A percentile compares a stretch with the other conserved stretches of the same genome.
These are phyloP conservation scores for Platypus cylindrus DNA, from an alignment of 2,888 invertebrate species.

Conservation along the genomic window DNA sequence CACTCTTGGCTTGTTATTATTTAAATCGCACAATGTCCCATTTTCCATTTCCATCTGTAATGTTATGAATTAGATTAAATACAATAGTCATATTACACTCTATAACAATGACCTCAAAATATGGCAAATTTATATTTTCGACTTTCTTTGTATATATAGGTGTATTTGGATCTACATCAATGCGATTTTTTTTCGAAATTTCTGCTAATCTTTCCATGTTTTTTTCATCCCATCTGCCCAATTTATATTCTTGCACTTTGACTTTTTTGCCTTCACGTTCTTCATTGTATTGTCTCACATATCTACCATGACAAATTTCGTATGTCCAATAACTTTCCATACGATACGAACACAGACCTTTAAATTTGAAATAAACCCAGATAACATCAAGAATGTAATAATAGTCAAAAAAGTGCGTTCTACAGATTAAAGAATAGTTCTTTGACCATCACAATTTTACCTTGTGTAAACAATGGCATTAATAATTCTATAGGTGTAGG, in stretches of 20 bases:
- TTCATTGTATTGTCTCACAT: slow-evolving; percentile 90
- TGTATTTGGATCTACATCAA: slow-evolving; percentile 39
- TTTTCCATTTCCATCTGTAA: slow-evolving; percentile 52
- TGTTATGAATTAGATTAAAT: background rate
- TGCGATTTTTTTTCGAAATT: slow-evolving; percentile 13
- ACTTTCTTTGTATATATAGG: slow-evolving; percentile 54
- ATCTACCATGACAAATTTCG: slow-evolving; percentile 87
- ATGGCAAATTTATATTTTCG: slow-evolving; percentile 80
- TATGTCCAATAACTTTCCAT: slow-evolving; percentile 93
- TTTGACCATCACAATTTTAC: no score
- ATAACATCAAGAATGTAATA: slow-evolving; percentile 1
- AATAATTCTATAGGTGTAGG: slow-evolving; percentile 68
- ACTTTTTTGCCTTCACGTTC: slow-evolving; percentile 78
- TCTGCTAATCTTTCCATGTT: slow-evolving; percentile 39
- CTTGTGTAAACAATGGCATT: slow-evolving; percentile 58
- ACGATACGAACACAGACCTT: slow-evolving; percentile 41
- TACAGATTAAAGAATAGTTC: no score
- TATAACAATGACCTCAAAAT: slow-evolving; percentile 58
- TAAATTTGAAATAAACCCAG: background rate
- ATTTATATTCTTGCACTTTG: slow-evolving; percentile 70
- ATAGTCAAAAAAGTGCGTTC: slow-evolving; percentile 25
- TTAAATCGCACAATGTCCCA: slow-evolving; percentile 88
- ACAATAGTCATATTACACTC: background rate
- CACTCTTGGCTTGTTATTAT: slow-evolving; percentile 59
- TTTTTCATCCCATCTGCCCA: slow-evolving; percentile 64